Evolutionary conservation across 2,797 vertebrate genomes (phyloP).

Genomic region (Pelobates cultripes): DNA sequence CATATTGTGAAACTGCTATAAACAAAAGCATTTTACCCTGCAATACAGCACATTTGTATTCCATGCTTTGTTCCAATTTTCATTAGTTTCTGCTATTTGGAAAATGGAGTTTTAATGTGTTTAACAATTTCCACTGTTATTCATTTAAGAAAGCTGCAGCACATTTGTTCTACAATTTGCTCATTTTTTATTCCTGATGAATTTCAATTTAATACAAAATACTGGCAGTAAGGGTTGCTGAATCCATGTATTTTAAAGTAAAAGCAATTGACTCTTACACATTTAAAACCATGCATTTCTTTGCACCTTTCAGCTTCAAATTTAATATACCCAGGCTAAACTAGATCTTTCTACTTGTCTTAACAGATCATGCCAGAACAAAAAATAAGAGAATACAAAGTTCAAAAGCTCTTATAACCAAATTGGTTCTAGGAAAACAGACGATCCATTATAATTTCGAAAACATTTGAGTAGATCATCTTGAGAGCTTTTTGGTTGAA

Average conservation of each 20-base stretch:
- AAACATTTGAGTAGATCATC: neutral
- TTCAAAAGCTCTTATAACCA: neutral
- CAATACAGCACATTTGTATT: conserved; percentile 70
- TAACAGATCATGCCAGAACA: neutral
- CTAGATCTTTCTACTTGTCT: neutral
- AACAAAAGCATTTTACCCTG: conserved; percentile 58
- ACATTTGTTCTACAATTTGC: conserved; percentile 59
- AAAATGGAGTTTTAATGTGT: conserved; percentile 76
- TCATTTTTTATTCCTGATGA: conserved; percentile 65
- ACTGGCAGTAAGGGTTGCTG: conserved; percentile 61
- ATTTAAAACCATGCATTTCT: neutral
- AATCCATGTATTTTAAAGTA: conserved; percentile 38
- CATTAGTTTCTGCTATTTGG: conserved; percentile 73
- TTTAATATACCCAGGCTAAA: neutral
- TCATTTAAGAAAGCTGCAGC: conserved; percentile 63
- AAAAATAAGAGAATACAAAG: too few relatives aligned
- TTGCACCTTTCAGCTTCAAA: neutral
- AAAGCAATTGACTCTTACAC: neutral
- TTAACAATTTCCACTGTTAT: conserved; percentile 71
- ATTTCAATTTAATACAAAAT: conserved; percentile 68
- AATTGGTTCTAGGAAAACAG: neutral
- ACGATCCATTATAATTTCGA: neutral
- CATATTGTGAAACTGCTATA: conserved; percentile 64
- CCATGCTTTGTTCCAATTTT: conserved; percentile 66
- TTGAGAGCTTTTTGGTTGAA: neutral